phyloP scores from a whole-genome alignment of 2,888 invertebrate genomes.

The Idaea straminata region DNA sequence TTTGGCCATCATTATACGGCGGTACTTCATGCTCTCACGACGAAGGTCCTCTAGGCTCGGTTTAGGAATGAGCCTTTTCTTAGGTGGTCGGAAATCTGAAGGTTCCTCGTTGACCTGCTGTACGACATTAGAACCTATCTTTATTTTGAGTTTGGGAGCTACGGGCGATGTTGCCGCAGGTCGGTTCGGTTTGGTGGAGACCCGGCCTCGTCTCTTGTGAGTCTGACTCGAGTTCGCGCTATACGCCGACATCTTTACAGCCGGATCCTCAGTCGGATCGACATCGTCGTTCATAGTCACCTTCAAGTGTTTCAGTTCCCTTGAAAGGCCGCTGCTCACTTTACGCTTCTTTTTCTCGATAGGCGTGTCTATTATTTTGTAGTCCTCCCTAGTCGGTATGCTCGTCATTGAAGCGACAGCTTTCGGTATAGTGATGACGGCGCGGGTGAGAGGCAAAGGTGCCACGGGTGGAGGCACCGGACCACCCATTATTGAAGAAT shows the following conservation, averaged over 20 bases:
- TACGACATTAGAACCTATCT: conserved; percentile 82
- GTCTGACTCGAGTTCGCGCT: conserved; percentile 40
- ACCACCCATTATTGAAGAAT: conserved; percentile 73
- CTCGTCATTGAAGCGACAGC: conserved; percentile 94
- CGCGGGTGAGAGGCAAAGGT: conserved; percentile 82
- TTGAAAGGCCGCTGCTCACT: conserved; percentile 70
- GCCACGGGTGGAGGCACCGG: conserved; percentile 79
- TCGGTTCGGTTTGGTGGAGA: conserved; percentile 47
- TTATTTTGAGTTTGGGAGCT: conserved; percentile 89
- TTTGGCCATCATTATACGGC: conserved; percentile 91
- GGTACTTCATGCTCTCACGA: conserved; percentile 92
- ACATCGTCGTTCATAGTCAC: conserved; percentile 79
- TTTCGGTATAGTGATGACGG: conserved; percentile 91
- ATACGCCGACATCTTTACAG: conserved; percentile 48
- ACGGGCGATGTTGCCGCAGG: conserved; percentile 49
- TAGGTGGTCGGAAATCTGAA: conserved; percentile 86
- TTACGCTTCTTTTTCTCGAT: conserved; percentile 85
- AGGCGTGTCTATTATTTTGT: conserved; percentile 84
- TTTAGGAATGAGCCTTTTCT: conserved; percentile 85
- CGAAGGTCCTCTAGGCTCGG: conserved; percentile 90
- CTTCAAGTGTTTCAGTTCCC: conserved; percentile 84
- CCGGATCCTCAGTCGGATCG: conserved; percentile 58
- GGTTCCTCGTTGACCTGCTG: conserved; percentile 75
- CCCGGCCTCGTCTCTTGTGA: conserved; percentile 59
- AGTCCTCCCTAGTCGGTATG: conserved; percentile 92